A percentile compares a stretch with the other conserved stretches of the same genome.
Evolutionary conservation across 2,797 vertebrate genomes (phyloP).

Genomic region (Galago senegalensis): DNA sequence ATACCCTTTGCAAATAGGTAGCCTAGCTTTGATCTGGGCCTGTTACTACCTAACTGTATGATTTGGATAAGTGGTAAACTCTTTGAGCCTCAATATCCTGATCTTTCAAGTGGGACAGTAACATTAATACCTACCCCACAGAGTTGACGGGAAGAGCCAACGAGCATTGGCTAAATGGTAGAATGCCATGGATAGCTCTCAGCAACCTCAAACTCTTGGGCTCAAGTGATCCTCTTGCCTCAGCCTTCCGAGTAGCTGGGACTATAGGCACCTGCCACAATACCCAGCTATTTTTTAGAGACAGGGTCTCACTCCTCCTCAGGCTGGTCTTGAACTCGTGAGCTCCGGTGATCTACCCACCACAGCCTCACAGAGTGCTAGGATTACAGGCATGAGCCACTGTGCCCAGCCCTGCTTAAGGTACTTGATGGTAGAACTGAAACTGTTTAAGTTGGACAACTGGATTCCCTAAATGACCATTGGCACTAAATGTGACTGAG

Average conservation of each 20-base stretch:
- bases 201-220: too few relatives aligned
- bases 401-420: not conserved
- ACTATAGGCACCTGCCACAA: too few relatives aligned
- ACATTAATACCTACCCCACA: not conserved
- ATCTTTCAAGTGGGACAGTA: not conserved
- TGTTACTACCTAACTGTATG: not conserved
- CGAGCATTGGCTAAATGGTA: not conserved
- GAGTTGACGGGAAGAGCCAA: not conserved
- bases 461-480: not conserved
- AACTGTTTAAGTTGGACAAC: not conserved
- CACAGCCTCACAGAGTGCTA: too few relatives aligned
- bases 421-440: not conserved
- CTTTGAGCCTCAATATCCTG: not conserved
- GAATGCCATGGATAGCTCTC: too few relatives aligned
- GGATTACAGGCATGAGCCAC: too few relatives aligned
- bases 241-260: too few relatives aligned
- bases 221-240: too few relatives aligned
- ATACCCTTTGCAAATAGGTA: not conserved
- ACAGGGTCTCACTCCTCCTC: too few relatives aligned
- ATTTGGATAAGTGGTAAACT: not conserved
- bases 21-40: not conserved
- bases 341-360: too few relatives aligned
- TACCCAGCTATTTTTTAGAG: too few relatives aligned
- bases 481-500: not conserved
- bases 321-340: too few relatives aligned